Percentiles rank a stretch among this genome's conserved stretches.
Conservation (phyloP, 2,888 invertebrate species). For the Clistopyga incitator region DNA sequence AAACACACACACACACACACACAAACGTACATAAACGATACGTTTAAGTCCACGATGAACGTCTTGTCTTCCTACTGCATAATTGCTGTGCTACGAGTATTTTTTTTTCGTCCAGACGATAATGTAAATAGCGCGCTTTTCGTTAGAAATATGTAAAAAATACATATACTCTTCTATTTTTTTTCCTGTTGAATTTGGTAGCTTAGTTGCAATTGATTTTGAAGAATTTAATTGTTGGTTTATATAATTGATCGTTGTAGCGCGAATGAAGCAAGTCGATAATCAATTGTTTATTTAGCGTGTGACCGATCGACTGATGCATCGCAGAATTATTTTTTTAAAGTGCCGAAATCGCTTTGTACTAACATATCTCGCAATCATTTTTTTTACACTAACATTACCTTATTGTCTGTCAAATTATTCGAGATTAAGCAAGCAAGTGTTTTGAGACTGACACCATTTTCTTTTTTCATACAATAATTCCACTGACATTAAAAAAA, state of each 20-base stretch:
- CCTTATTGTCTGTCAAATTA: slow-evolving; percentile 8
- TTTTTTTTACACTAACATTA: background rate
- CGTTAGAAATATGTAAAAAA: slow-evolving; percentile 20
- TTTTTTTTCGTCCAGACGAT: slow-evolving; percentile 15
- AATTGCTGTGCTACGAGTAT: slow-evolving; percentile 18
- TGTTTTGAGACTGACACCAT: slow-evolving; percentile 35
- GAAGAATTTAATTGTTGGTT: slow-evolving; percentile 10
- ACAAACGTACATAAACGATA: slow-evolving; percentile 11
- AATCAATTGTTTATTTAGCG: slow-evolving; percentile 26
- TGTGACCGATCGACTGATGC: slow-evolving; percentile 27
- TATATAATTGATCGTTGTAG: slow-evolving; percentile 13
- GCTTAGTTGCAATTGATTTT: slow-evolving; percentile 1
- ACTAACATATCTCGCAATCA: slow-evolving; percentile 32
- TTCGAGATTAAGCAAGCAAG: slow-evolving; percentile 30
- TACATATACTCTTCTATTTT: slow-evolving; percentile 27
- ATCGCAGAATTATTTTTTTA: slow-evolving; percentile 4
- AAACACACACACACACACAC: too few species aligned
- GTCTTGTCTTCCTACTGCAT: slow-evolving; percentile 55
- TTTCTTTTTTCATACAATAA: slow-evolving; percentile 51
- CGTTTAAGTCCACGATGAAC: slow-evolving; percentile 12
- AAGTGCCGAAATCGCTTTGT: slow-evolving; percentile 20
- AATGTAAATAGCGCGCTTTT: slow-evolving; percentile 36
- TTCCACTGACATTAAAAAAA: slow-evolving; percentile 38
- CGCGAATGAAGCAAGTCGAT: background rate
- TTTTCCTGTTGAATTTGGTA: slow-evolving; percentile 43